These are phyloP conservation scores for Tenebrosternarchus preto DNA, from an alignment of 2,113 vertebrate species.

Conservation along the genomic window DNA sequence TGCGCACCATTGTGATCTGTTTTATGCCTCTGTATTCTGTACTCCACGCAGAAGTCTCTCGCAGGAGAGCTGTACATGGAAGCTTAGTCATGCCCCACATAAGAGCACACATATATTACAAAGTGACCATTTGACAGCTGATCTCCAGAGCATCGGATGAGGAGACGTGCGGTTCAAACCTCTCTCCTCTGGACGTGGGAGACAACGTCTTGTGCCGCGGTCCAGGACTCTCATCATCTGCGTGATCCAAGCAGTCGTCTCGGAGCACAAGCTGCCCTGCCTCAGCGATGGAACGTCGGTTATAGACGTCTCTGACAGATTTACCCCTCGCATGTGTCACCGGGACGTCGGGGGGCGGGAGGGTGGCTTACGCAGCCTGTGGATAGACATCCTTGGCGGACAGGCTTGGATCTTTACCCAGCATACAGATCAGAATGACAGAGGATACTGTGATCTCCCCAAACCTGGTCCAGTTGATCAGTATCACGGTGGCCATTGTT, in stretches of 20 bases:
- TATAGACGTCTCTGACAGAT: background rate
- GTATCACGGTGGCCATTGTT: background rate
- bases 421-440: background rate
- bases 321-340: background rate
- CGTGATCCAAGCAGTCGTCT: constrained; percentile 6
- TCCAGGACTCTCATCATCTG: background rate
- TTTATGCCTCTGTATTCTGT: constrained; percentile 4
- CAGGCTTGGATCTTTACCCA: background rate
- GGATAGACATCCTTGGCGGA: background rate
- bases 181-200: background rate
- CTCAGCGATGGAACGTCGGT: background rate
- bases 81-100: background rate
- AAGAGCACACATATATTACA: background rate
- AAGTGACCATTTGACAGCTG: background rate
- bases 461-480: background rate
- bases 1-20: constrained; percentile 1
- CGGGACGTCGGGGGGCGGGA: background rate
- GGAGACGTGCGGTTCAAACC: background rate
- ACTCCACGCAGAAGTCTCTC: background rate
- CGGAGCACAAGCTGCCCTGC: background rate
- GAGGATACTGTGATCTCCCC: too few relatives aligned
- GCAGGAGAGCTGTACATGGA: background rate
- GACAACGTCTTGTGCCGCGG: background rate
- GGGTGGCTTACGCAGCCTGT: background rate
- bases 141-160: background rate